Evolutionary conservation across 2,888 invertebrate species (phyloP), one percentile per base, ranked within the genome.

Genomic region (Morinoia aosen): DNA sequence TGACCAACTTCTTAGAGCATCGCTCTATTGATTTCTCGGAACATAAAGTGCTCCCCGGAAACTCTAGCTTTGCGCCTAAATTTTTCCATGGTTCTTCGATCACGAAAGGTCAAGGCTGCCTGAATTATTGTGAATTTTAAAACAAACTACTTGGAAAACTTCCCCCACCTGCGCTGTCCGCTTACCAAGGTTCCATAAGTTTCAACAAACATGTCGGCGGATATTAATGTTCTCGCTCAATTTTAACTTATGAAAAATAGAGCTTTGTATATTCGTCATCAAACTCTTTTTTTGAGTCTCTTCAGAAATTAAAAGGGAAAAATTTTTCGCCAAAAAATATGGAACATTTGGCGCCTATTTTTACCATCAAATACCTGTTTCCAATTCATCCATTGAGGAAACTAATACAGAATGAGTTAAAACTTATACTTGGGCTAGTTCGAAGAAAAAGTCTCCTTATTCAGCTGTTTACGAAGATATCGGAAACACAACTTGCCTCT

Each of bases 401-500:
- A 76, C 76, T 76, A 33, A 76, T 76, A 8, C 33, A 76, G 76
- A 8, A 3, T 25, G 25, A 76, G 76, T 76, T 33, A 76, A 76
- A 76, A 19, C 76, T 76, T 76, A 76, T 76, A 16, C 25, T 76
- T 76, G 25, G 76, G 76, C 76, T 33, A 33, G 76, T 33, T 33
- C 33, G 33, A 33, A 76, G 33, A 76, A 61, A 33, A 76, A 33
- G 33, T 16, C 76, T 7, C 76, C 25, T 76, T 76, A 76, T 76
- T 39, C 90, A 90, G 90, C 48, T 48, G 90, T 48, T 90, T 48
- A 48, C 90, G 48, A 48, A 48, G 90, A 48, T 90, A 90, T 90
- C 48, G 90, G 90, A 90, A 90, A 90, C 90, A 39, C 90, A 90
- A 90, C 90, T 48, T 90, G 90, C 90, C 40, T 48, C 90, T 48